Percentiles rank a stretch among this genome's conserved stretches.
These are phyloP conservation scores for Acanthurus tractus DNA, from an alignment of 2,797 vertebrate genomes.

Conservation along the genomic window DNA sequence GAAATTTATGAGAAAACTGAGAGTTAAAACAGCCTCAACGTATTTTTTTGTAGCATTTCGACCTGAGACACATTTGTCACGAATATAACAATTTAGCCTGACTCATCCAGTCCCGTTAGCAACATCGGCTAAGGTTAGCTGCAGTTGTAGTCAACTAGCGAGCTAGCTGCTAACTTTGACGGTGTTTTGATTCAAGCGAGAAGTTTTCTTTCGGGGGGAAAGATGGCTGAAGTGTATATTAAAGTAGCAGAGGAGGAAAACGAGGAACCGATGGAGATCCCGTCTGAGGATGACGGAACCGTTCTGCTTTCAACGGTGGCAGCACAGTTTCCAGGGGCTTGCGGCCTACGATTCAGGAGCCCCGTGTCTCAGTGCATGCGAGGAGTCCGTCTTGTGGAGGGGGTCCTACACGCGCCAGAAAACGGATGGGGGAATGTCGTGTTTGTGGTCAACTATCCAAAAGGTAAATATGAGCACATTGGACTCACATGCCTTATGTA, in stretches of 20 bases:
- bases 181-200: constrained; percentile 18
- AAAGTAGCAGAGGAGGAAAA: constrained; percentile 98
- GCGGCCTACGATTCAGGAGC: constrained; percentile 95
- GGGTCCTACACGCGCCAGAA: constrained; percentile 94
- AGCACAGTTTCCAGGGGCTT: constrained; percentile 97
- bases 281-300: constrained; percentile 96
- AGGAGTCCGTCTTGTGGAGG: constrained; percentile 95
- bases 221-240: constrained; percentile 97
- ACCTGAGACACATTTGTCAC: not conserved
- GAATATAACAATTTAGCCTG: not conserved
- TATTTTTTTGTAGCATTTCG: not conserved
- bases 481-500: rapidly evolving
- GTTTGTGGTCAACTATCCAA: constrained; percentile 97
- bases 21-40: rapidly evolving
- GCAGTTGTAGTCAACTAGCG: constrained; percentile 29
- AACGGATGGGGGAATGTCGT: constrained; percentile 96
- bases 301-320: constrained; percentile 95
- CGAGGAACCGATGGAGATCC: constrained; percentile 98
- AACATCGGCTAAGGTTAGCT: constrained; percentile 62
- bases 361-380: constrained; percentile 98
- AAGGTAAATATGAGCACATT: constrained; percentile 84
- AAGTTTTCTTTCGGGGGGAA: constrained; percentile 29
- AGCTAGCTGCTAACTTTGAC: constrained; percentile 51
- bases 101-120: constrained; percentile 52
- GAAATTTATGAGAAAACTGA: not conserved